Evolutionary conservation across 2,797 vertebrate species (phyloP), one percentile per base, ranked within the genome.

Genomic region (Microcaecilia unicolor): DNA sequence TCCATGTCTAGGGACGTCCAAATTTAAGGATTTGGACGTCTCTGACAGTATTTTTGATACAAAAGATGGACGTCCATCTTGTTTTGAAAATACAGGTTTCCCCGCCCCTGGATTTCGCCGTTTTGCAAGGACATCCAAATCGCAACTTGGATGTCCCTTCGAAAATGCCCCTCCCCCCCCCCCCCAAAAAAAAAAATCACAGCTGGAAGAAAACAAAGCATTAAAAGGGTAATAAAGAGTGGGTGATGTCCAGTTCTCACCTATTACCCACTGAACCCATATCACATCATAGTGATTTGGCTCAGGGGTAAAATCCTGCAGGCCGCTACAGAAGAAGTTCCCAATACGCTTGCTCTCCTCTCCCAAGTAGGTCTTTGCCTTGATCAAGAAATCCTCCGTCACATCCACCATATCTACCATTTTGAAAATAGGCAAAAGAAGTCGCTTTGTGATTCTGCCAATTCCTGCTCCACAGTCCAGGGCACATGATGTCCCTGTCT

Each of bases 241-340:
- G 11, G 3, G 4, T 0, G 1, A 13, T n/a, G 14, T 0, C 0
- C 16, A 15, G 4, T 1, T 49, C 91, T 84, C 65, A 98, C 95
- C 95, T 0, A 97, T 98, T 40, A 99, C 95, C 95, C 95, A 99
- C 78, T 98, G 95, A 71, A 99, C 94, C 95, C 95, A 98, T 78
- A 99, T 96, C 54, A 99, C 84, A 4, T 97, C 93, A 0, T 99
- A 99, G 15, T 79, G 81, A 21, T 55, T 73, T 0, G 64, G 67
- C 72, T 91, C 86, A 0, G 93, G 93, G 18, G 78, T 63, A 43
- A 98, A 97, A 49, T 98, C 93, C 72, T 98, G 95, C 24, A 98
- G 81, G 25, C 93, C 94, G 0, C 70, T 79, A 71, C 95, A 98
- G 70, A 82, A 89, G 58, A 87, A 97, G 74, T 91, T 88, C 17